Base-by-base conservation (phyloP, 2,797 vertebrate genomes). In the Anas flavirostris region DNA sequence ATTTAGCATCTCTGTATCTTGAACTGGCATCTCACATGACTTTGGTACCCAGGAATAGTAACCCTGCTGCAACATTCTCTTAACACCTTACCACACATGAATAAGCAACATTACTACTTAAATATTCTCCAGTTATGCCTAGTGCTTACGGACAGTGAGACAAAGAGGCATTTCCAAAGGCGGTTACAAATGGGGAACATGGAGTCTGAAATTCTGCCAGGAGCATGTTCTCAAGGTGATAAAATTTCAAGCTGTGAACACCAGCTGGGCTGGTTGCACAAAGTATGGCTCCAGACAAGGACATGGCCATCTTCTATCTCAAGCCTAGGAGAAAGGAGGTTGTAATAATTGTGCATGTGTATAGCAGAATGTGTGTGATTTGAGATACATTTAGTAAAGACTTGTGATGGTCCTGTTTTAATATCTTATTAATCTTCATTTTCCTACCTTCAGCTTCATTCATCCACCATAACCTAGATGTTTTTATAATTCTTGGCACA, bases 61-160 rank as follows among this genome's bases (percentile, higher is more conserved):
- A 77, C 14, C 44, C 72, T n/a, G 48, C 70, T 48, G 41, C 60
- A 74, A 28, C 33, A 58, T 25, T 25, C 53, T 85, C 44, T 52
- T 25, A 37, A 4, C 0, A 18, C 46, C 28, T 79, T 62, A 14
- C 15, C 50, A n/a, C 0, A 0, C 15, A 55, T n/a, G 83, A 72
- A 75, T 33, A 85, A 74, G n/a, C 43, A 77, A 37, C 7, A 26
- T 16, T 75, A 46, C 41, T 33, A 53, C 56, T 69, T 41, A 88
- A 90, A 62, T 39, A 37, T 37, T 74, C 39, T 35, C 10, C 82
- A 53, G 67, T 64, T 50, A 72, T 23, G 59, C 16, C 53, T 77
- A 39, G 33, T 9, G 17, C 64, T 89, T 35, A 82, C 15, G 22
- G 37, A 35, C 28, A 80, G 35, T 56, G 37, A 4, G 25, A 26